Evolutionary conservation across 1,140 invertebrate species (phyloP), one percentile per base, ranked within the genome.

Genomic region (Polyergus mexicanus): DNA sequence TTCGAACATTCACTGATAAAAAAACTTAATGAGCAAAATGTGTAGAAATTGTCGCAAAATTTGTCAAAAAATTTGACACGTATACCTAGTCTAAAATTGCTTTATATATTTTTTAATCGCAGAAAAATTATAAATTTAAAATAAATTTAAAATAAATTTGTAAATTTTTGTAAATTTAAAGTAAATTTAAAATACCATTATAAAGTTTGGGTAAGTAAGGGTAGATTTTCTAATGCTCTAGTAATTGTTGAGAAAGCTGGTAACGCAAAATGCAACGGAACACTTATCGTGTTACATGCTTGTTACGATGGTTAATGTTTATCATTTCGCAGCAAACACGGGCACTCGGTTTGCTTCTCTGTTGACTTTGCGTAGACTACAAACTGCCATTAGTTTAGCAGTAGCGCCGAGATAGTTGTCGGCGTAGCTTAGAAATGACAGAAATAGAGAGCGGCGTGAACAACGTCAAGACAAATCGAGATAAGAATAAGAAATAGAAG

Each of bases 381-480:
- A 8, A 60, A 28, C 25, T 1, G 13, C 25, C 44, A 4, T 72
- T 83, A 84, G 80, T 74, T 22, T 86, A 86, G 78, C 69, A 83
- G 78, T 86, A 86, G 85, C 85, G 69, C 65, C 54, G 78, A 85
- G 28, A 22, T 74, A 86, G 83, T 85, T 86, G 77, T 84, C 41
- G 47, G 71, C 58, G 58, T 88, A 89, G 47, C 44, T 77, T 65
- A 84, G 62, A 62, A 28, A n/a, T 65, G 58, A 76, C 81, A 35
- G 54, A 72, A 28, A 8, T 74, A 35, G 68, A 62, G 47, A 83
- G n/a, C n/a, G 35, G 78, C 78, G 68, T 7, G 76, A 51, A 10
- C 38, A 44, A 22, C 65, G 16, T 77, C 22, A 69, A 44, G 44
- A 25, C 44, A 35, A 69, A 38, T 62, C 41, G 68, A 47, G 54